These are phyloP conservation scores for Capromys pilorides DNA, from an alignment of 2,797 vertebrate species.

Conservation along the genomic window DNA sequence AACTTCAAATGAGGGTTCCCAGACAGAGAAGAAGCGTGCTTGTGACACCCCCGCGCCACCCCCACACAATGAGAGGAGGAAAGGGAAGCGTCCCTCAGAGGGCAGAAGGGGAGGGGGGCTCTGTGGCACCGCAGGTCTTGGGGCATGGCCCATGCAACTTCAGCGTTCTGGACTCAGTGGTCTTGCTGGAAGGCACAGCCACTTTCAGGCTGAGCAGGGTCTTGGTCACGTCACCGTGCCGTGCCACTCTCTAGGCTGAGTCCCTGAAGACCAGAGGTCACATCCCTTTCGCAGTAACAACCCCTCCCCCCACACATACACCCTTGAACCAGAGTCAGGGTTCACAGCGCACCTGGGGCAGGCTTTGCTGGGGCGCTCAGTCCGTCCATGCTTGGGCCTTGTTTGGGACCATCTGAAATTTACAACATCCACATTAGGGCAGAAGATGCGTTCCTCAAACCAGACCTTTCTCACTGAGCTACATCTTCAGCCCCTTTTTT, in stretches of 20 bases:
- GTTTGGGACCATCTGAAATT: constrained; percentile 86
- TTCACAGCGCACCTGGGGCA: constrained; percentile 84
- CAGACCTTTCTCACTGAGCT: not conserved
- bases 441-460: not conserved
- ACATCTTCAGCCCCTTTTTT: not conserved
- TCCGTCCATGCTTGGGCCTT: constrained; percentile 91
- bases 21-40: not conserved
- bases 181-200: not conserved
- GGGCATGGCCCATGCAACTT: rapidly evolving
- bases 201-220: not conserved
- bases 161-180: rapidly evolving
- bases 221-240: not conserved
- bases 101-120: rapidly evolving
- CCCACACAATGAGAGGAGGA: not conserved
- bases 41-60: not conserved
- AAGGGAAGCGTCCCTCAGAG: too few relatives aligned
- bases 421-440: constrained; percentile 48
- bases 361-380: constrained; percentile 91
- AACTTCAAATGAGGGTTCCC: not conserved
- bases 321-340: not conserved
- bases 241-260: not conserved
- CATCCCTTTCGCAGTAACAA: rapidly evolving
- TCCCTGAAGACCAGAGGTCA: too few relatives aligned
- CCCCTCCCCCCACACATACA: too few relatives aligned
- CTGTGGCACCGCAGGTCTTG: not conserved